Base-by-base conservation (phyloP, 2,797 vertebrate genomes). In the Enteromius anoplus region DNA sequence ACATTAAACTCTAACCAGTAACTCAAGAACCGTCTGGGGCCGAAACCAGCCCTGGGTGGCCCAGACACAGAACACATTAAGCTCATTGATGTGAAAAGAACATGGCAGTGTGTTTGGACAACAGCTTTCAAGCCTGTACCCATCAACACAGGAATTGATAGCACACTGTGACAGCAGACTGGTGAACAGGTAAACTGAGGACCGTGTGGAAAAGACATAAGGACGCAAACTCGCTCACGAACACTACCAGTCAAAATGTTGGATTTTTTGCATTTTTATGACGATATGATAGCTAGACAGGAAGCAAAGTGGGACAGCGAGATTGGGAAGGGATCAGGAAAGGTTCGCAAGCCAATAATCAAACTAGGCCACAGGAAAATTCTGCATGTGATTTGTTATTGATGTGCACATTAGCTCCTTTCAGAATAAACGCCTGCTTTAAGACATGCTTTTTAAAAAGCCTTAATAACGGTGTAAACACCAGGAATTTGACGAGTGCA, bases 131-230 rank as follows among this genome's bases (percentile, higher is more conserved):
- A 49, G 64, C 78, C 49, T 42, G 3, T 51, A 69, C 58, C 64
- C 71, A 69, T 51, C 66, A 84, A 82, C 78, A 86, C 9, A 76
- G 73, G 70, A 81, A 82, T 66, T 64, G 76, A 85, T 55, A 81
- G 64, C 68, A 55, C 47, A 66, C n/a, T 58, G 53, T 62, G 66
- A 81, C 49, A 76, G 66, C 21, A 60, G 78, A 71, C 53, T 75
- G 85, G 6, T 81, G 75, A 83, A 64, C 53, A 45, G 84, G 75
- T 83, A 75, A 82, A 73, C 26, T 26, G 34, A 87, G 76, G 55
- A 71, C 68, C 60, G 14, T 21, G 51, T 69, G 75, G 45, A 75
- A 84, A 71, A 83, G 10, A 65, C 73, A n/a, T 65, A 42, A 40
- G 10, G 34, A 55, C 32, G 49, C 53, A 6, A 2, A 75, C 37